These are phyloP conservation scores for Spizaetus ornatus DNA, from an alignment of 2,113 vertebrate genomes.

Conservation along the genomic window DNA sequence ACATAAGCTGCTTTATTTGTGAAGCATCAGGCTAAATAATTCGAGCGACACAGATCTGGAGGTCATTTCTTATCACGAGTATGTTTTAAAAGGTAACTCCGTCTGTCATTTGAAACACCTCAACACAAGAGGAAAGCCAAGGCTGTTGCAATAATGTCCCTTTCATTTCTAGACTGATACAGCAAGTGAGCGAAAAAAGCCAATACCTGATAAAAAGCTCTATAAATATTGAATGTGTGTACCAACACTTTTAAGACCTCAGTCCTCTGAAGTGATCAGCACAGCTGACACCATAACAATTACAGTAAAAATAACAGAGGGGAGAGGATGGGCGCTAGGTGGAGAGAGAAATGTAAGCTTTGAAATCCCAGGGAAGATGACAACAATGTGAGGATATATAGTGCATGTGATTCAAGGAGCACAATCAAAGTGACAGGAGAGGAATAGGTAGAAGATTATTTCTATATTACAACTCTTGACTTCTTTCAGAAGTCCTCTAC, in stretches of 20 bases:
- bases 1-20: slow-evolving; percentile 14
- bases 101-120: slow-evolving; percentile 14
- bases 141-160: background rate
- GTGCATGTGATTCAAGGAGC: background rate
- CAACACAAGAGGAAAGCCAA: background rate
- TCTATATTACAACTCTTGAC: background rate
- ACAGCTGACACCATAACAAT: slow-evolving; percentile 16
- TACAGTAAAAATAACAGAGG: slow-evolving; percentile 27
- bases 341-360: slow-evolving; percentile 12
- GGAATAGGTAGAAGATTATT: background rate
- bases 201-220: background rate
- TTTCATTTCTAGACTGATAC: slow-evolving; percentile 24
- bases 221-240: slow-evolving; percentile 49
- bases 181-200: background rate
- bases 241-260: slow-evolving; percentile 14
- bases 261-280: background rate
- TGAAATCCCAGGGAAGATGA: slow-evolving; percentile 17
- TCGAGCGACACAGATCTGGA: background rate
- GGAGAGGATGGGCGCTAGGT: background rate
- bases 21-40: slow-evolving; percentile 40
- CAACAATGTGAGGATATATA: background rate
- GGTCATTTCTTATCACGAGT: slow-evolving; percentile 7
- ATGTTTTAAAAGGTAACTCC: slow-evolving; percentile 16
- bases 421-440: background rate
- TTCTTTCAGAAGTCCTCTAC: background rate